These are phyloP conservation scores for Typhlomys cinereus DNA, from an alignment of 2,113 vertebrate species.

Conservation along the genomic window DNA sequence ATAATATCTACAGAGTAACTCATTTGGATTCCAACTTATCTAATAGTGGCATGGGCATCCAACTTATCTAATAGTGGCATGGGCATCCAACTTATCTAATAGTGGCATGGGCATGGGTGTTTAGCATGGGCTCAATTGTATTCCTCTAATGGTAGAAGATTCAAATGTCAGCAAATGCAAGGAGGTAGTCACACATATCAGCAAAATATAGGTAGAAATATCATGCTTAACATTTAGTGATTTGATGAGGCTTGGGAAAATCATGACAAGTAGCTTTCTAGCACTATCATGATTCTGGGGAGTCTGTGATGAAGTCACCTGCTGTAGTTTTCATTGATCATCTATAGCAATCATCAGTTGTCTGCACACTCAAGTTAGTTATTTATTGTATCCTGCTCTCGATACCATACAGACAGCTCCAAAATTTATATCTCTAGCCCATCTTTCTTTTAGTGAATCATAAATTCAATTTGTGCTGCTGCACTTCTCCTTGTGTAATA, in stretches of 20 bases:
- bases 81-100: conserved; percentile 2
- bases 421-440: conserved; percentile 24
- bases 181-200: conserved; percentile 28
- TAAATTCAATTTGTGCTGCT: conserved; percentile 36
- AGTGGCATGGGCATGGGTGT: conserved; percentile 1
- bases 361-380: conserved; percentile 60
- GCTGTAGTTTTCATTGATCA: conserved; percentile 61
- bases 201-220: conserved; percentile 58
- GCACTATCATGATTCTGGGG: background rate
- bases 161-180: conserved; percentile 57
- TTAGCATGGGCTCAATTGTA: conserved; percentile 23
- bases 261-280: conserved; percentile 52
- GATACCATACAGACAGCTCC: conserved; percentile 34
- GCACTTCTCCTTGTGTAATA: conserved; percentile 23
- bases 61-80: conserved; percentile 39
- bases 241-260: conserved; percentile 68
- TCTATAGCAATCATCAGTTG: conserved; percentile 43
- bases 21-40: background rate
- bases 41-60: conserved; percentile 47
- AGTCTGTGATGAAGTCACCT: background rate
- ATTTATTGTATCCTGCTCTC: conserved; percentile 34
- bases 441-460: background rate
- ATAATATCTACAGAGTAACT: conserved; percentile 17
- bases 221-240: conserved; percentile 52
- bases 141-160: conserved; percentile 27